These are phyloP conservation scores for Ammodytes dubius DNA, from an alignment of 2,113 vertebrate genomes.

Conservation along the genomic window DNA sequence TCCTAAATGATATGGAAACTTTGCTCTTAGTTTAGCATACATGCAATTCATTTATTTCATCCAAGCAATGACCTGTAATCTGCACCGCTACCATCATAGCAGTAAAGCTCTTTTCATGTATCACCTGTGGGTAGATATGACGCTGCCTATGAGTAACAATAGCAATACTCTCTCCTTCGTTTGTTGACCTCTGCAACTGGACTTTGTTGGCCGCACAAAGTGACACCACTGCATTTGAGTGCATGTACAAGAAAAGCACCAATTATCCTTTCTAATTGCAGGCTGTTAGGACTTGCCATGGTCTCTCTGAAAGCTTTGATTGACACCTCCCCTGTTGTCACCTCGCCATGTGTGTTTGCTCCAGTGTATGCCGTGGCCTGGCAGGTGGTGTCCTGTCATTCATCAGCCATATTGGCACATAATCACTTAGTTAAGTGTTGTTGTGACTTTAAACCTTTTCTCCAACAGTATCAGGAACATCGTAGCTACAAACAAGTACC, in stretches of 20 bases:
- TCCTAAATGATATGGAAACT: background rate
- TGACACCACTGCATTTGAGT: conserved; percentile 1
- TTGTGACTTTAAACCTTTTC: conserved; percentile 23
- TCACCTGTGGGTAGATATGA: conserved; percentile 34
- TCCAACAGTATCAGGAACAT: conserved; percentile 36
- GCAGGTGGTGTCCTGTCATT: conserved; percentile 60
- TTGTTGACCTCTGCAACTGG: conserved; percentile 56
- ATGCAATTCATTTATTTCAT: conserved; percentile 20
- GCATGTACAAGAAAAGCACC: background rate
- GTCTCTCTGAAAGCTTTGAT: conserved; percentile 47
- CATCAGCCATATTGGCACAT: conserved; percentile 24
- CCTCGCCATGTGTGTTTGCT: background rate
- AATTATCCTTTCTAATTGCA: conserved; percentile 12
- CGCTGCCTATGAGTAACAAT: conserved; percentile 57
- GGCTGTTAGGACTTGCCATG: background rate
- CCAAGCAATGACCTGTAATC: conserved; percentile 6
- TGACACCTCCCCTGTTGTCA: conserved; percentile 38
- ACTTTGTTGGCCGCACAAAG: conserved; percentile 27
- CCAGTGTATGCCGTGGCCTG: conserved; percentile 33
- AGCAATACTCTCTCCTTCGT: conserved; percentile 38
- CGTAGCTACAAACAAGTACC: conserved; percentile 19
- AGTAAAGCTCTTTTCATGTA: conserved; percentile 1
- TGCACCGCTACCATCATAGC: conserved; percentile 36
- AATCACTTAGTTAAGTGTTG: background rate
- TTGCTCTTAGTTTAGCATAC: background rate